Percentiles rank a stretch among this genome's conserved stretches.
Evolutionary conservation across 1,140 invertebrate genomes (phyloP).

Genomic region (Heliconius melpomene): DNA sequence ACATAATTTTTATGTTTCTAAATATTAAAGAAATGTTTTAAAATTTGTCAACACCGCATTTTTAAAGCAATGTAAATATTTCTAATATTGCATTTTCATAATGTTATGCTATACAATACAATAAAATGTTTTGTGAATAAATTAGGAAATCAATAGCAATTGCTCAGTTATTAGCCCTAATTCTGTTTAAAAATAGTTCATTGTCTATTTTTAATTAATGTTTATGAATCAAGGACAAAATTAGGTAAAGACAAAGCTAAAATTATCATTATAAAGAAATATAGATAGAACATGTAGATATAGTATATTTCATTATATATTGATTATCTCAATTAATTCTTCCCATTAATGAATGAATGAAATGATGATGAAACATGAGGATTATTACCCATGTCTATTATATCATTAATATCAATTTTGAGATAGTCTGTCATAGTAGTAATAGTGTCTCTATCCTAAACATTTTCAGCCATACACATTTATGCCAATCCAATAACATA

Average conservation of each 20-base stretch:
- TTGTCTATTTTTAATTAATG: background rate
- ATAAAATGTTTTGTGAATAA: slow-evolving; percentile 5
- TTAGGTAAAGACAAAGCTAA: background rate
- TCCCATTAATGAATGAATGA: no score
- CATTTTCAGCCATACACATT: no score
- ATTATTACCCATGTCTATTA: no score
- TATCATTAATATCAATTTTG: no score
- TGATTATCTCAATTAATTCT: no score
- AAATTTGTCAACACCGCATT: background rate
- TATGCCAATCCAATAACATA: no score
- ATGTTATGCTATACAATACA: background rate
- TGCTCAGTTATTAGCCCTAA: background rate
- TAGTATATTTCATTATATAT: background rate
- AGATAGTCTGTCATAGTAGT: no score
- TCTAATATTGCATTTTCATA: background rate
- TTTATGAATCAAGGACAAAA: background rate
- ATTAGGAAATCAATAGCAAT: background rate
- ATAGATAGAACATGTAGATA: background rate
- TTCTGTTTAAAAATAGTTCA: background rate
- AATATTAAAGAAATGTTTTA: background rate
- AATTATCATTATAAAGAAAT: background rate
- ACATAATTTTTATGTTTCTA: background rate
- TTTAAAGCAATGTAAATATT: background rate
- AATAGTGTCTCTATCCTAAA: no score
- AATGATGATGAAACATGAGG: no score